Conservation (phyloP, 2,797 vertebrate genomes). For the Stomatorhinus walkeri region DNA sequence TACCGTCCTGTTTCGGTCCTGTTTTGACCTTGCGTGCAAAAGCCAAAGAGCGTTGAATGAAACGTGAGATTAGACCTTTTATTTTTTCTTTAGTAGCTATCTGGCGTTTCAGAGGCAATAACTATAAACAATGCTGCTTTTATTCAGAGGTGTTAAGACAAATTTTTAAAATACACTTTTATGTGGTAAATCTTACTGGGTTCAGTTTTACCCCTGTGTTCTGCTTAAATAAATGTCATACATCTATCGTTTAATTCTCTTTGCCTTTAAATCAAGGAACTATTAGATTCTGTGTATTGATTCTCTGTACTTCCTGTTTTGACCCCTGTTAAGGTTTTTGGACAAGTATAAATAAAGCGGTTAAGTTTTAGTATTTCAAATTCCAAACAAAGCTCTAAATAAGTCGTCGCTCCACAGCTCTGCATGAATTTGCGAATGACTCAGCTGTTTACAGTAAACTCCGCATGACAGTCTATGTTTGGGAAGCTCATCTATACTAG, state of each 20-base stretch:
- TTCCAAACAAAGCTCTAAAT: neutral
- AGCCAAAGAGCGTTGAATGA: constrained; percentile 3
- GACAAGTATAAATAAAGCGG: neutral
- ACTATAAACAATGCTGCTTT: neutral
- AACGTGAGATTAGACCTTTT: constrained; percentile 6
- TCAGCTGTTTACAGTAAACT: neutral
- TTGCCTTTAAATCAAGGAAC: neutral
- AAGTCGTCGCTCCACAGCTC: neutral
- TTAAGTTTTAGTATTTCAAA: neutral
- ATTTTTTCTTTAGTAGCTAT: constrained; percentile 15
- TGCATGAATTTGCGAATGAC: neutral
- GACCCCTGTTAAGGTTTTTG: neutral
- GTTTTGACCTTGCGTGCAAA: constrained; percentile 7
- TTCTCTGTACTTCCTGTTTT: neutral
- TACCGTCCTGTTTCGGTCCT: neutral
- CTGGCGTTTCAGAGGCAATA: neutral
- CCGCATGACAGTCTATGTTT: neutral
- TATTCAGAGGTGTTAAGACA: neutral
- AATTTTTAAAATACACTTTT: neutral
- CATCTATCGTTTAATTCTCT: neutral
- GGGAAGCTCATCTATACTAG: neutral
- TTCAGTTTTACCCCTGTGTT: neutral
- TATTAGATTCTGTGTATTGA: neutral
- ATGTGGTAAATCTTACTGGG: neutral
- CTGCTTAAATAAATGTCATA: neutral